Conservation (phyloP, 2,797 vertebrate genomes). For the Mergus octosetaceus region DNA sequence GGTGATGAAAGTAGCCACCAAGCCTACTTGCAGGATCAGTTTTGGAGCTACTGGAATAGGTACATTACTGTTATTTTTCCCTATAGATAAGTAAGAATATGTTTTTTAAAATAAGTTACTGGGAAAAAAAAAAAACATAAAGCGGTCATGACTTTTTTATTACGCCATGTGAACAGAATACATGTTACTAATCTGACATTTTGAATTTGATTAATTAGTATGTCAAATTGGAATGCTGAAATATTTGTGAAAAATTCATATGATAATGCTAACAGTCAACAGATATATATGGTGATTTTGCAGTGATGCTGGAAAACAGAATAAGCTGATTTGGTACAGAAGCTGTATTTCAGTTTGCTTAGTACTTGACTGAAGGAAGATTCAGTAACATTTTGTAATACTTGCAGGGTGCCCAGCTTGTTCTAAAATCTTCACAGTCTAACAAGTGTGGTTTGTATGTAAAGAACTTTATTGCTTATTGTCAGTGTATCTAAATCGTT, state of each 20-base stretch:
- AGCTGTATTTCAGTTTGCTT: neutral
- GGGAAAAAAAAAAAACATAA: neutral
- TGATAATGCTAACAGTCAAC: neutral
- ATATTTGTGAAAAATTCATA: neutral
- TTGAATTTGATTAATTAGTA: neutral
- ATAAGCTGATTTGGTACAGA: neutral
- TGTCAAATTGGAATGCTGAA: conserved; percentile 1
- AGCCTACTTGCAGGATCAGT: conserved; percentile 95
- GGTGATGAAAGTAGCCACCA: conserved; percentile 96
- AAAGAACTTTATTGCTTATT: neutral
- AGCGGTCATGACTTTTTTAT: conserved; percentile 22
- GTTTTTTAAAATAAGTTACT: conserved; percentile 51
- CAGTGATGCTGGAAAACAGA: neutral
- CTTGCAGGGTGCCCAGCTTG: neutral
- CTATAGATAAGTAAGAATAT: conserved; percentile 40
- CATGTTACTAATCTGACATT: neutral
- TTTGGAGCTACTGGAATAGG: conserved; percentile 99
- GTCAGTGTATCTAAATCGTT: neutral
- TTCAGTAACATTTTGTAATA: neutral
- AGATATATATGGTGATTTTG: neutral
- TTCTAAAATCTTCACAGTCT: neutral
- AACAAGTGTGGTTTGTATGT: neutral
- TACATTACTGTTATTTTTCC: conserved; percentile 70
- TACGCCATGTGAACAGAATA: conserved; percentile 24
- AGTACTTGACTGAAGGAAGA: neutral